Evolutionary conservation across 2,113 vertebrate genomes (phyloP).

Genomic region (Cynopterus brachyotis): DNA sequence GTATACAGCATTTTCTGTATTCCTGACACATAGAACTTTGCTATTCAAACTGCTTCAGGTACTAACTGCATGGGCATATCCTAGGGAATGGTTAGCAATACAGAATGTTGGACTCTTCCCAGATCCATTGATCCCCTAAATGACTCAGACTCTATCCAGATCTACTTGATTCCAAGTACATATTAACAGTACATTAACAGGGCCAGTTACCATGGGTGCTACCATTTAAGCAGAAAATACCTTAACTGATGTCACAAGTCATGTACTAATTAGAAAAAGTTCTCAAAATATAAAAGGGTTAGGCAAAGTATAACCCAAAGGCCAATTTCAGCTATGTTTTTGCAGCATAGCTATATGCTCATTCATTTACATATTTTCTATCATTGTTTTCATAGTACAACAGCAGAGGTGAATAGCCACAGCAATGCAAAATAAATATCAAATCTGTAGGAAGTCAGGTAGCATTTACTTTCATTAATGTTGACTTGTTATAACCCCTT

Average conservation of each 20-base stretch:
- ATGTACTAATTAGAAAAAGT: neutral
- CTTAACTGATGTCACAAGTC: neutral
- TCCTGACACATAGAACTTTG: neutral
- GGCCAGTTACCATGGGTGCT: neutral
- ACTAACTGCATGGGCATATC: neutral
- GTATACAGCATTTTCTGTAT: neutral
- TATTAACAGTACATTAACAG: neutral
- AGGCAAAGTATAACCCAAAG: neutral
- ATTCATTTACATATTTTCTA: neutral
- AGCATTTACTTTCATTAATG: conserved; percentile 5
- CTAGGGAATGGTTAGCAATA: neutral
- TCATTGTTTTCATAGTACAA: neutral
- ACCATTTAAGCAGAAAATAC: neutral
- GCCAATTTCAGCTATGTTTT: neutral
- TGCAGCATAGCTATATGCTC: neutral
- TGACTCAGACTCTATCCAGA: neutral
- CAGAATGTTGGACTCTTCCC: neutral
- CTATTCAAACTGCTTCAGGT: neutral
- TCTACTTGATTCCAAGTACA: neutral
- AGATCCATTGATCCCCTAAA: neutral
- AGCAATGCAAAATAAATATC: neutral
- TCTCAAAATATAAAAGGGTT: neutral
- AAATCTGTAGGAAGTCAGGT: conserved; percentile 1
- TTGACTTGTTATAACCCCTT: neutral
- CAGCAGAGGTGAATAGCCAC: neutral